These are phyloP conservation scores for Heteromurus nitidus DNA, from an alignment of 2,888 invertebrate species.

Conservation along the genomic window DNA sequence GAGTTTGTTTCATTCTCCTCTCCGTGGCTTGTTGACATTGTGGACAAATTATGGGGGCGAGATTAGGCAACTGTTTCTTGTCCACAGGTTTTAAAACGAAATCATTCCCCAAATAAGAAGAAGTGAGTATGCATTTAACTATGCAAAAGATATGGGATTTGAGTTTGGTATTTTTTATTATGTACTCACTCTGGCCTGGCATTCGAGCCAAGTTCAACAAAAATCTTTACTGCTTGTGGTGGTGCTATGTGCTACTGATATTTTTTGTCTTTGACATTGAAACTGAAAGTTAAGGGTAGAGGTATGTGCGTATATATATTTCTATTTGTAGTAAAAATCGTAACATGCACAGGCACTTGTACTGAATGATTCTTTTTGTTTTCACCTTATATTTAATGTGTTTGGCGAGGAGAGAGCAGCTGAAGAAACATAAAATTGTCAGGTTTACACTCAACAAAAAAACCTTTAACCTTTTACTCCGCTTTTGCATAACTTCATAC, in stretches of 20 bases:
- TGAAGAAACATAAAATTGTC: constrained; percentile 7
- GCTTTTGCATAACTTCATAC: not conserved
- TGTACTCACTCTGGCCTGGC: no score
- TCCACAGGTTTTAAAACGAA: constrained; percentile 1
- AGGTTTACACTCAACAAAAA: not conserved
- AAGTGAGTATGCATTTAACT: no score
- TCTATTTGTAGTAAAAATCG: no score
- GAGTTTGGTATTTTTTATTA: no score
- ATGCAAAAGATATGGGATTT: no score
- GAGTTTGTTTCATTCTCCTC: not conserved
- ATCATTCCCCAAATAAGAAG: not conserved
- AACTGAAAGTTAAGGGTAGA: no score
- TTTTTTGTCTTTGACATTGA: no score
- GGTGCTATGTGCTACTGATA: not conserved
- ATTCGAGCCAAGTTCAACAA: no score
- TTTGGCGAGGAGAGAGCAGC: no score
- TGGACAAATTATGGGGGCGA: constrained; percentile 6
- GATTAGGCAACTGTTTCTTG: constrained; percentile 9
- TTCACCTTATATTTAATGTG: not conserved
- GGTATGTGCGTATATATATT: no score
- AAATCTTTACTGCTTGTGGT: not conserved
- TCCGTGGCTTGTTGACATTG: not conserved
- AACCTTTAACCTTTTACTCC: not conserved
- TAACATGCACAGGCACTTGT: no score
- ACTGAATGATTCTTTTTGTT: constrained; percentile 12